Evolutionary conservation across 2,113 vertebrate species (phyloP).

Genomic region (Camelus dromedarius): DNA sequence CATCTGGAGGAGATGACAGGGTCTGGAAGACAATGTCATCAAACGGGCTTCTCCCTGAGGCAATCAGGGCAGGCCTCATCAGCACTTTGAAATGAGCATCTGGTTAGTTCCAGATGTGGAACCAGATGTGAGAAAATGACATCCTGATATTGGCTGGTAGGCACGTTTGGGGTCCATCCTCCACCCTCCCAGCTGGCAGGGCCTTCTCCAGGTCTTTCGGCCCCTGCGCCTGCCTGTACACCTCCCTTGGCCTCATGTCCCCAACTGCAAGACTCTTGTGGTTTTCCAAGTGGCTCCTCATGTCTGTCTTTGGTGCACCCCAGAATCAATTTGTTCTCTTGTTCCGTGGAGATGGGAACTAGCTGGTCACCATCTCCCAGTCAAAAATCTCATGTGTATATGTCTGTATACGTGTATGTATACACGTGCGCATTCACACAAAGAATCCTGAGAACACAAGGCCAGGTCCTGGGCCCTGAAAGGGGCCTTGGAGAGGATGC

Average conservation of each 20-base stretch:
- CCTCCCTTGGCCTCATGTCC: neutral
- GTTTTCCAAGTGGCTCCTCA: conserved; percentile 21
- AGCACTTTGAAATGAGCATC: conserved; percentile 74
- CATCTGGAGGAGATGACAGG: conserved; percentile 76
- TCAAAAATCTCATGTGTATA: neutral
- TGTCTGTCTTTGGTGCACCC: neutral
- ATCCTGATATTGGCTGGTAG: conserved; percentile 50
- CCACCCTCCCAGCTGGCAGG: neutral
- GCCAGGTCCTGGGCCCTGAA: neutral
- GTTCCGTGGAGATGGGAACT: neutral
- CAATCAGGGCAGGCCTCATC: conserved; percentile 61
- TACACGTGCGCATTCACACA: neutral
- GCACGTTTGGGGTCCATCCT: conserved; percentile 21
- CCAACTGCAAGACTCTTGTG: neutral
- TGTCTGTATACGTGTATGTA: neutral
- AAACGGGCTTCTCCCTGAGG: conserved; percentile 58
- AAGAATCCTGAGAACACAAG: neutral
- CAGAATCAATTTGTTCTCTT: conserved; percentile 25
- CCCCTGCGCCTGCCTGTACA: neutral
- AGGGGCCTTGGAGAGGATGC: neutral
- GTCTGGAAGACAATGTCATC: conserved; percentile 69
- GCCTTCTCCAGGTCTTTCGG: conserved; percentile 49
- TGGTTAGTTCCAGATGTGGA: conserved; percentile 80
- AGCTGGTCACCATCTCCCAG: neutral
- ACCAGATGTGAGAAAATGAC: conserved; percentile 76